Evolutionary conservation across 2,797 vertebrate genomes (phyloP), one percentile per base, ranked within the genome.

Genomic region (Naso thynnoides): DNA sequence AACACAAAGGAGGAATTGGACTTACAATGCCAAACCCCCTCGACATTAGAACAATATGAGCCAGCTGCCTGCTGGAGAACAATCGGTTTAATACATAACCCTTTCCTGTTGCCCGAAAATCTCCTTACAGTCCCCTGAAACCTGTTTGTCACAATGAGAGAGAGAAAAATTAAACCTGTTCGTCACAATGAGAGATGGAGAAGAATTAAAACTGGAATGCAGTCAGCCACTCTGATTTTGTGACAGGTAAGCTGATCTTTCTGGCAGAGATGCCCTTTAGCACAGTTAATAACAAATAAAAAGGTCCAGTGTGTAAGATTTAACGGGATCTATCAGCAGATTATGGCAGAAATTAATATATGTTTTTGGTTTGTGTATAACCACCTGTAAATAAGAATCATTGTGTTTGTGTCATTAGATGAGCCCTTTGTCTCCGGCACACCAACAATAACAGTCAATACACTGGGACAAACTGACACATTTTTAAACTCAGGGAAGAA

Each of bases 1-100:
- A 58, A 66, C 79, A 76, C 81, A 82, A 79, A 70, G 48, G 54
- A 76, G 48, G 77, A 77, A 49, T 82, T 0, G 63, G 54, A 39
- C 50, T 41, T 72, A 82, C 38, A 33, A 31, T n/a, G 36, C 33
- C 70, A 79, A 79, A 52, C 57, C 56, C 53, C 36, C 60, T 9
- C 31, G 68, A 81, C 70, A 56, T 24, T 2, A 63, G 49, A 83
- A 81, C 71, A 85, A 87, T 76, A 59, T n/a, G 18, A 76, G 31
- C 53, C 86, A 73, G 75, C 70, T 69, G 85, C 26, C 42, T 72
- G 56, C 21, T 58, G 31, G 3, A 21, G 45, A 75, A 89, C 75
- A 83, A 89, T 70, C 18, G 38, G 9, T 73, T 76, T 62, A 49
- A 60, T 77, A 58, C 78, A 48, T 50, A 55, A 73, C n/a, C 26